Conservation (phyloP, 2,113 vertebrate species). For the Chionis minor region DNA sequence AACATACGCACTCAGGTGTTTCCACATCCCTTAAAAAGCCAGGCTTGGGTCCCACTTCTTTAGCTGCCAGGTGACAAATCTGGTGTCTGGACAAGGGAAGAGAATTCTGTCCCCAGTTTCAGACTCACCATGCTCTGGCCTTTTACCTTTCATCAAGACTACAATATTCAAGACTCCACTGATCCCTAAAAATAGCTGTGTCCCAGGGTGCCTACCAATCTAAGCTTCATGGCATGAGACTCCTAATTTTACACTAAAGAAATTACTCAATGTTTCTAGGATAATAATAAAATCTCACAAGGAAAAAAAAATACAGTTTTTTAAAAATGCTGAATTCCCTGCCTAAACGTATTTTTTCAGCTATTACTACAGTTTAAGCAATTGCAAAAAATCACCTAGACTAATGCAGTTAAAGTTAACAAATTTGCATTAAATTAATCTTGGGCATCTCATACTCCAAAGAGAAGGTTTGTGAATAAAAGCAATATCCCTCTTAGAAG, state of each 20-base stretch:
- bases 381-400: background rate
- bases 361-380: background rate
- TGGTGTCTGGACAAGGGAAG: background rate
- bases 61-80: background rate
- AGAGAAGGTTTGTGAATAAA: background rate
- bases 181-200: background rate
- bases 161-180: background rate
- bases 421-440: background rate
- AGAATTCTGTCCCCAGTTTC: fast-evolving
- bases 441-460: background rate
- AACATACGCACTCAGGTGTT: fast-evolving
- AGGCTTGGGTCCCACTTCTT: background rate
- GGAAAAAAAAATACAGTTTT: background rate
- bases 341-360: background rate
- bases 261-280: background rate
- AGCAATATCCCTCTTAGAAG: background rate
- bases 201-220: background rate
- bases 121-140: fast-evolving
- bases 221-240: background rate
- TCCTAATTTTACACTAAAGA: background rate
- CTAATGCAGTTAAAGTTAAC: background rate
- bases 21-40: background rate
- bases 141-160: background rate
- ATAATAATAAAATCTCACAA: background rate
- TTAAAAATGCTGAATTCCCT: background rate